phyloP scores from a whole-genome alignment of 2,888 invertebrate species.

The Acrocyrtus sp. region DNA sequence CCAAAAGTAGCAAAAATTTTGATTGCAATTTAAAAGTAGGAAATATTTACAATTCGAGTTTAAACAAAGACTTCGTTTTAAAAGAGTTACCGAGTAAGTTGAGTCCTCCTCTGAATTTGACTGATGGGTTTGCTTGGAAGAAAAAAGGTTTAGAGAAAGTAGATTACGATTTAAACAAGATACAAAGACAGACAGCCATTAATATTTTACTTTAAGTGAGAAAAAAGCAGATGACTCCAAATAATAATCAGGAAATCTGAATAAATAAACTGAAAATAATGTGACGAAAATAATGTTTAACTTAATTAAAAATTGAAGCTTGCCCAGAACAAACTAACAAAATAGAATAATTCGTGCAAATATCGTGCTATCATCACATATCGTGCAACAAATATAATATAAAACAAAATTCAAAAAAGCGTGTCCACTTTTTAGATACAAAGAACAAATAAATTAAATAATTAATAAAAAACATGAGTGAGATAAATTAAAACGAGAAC shows the following conservation, averaged over 20 bases:
- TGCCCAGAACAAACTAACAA: neutral
- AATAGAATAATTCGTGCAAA: too few relatives aligned
- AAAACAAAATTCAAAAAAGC: too few relatives aligned
- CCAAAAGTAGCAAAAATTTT: neutral
- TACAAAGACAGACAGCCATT: slow-evolving; percentile 17
- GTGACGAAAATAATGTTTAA: neutral
- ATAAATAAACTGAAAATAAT: neutral
- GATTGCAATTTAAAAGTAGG: neutral
- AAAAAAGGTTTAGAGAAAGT: slow-evolving; percentile 54
- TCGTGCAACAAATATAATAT: too few relatives aligned
- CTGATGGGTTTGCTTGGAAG: slow-evolving; percentile 63
- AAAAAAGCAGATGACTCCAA: slow-evolving; percentile 6
- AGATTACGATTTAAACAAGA: slow-evolving; percentile 34
- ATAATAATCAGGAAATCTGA: neutral
- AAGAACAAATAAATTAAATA: neutral
- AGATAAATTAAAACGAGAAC: neutral
- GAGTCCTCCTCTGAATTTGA: slow-evolving; percentile 64
- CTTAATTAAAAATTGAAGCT: neutral
- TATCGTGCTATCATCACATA: too few relatives aligned
- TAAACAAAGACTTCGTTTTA: slow-evolving; percentile 23
- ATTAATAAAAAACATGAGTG: neutral
- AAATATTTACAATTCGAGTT: slow-evolving; percentile 2
- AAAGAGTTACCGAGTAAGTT: slow-evolving; percentile 63
- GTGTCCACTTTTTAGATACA: too few relatives aligned
- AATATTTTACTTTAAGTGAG: slow-evolving; percentile 9